phyloP scores from a whole-genome alignment of 2,797 vertebrate genomes.

The Spinus olivaceus region DNA sequence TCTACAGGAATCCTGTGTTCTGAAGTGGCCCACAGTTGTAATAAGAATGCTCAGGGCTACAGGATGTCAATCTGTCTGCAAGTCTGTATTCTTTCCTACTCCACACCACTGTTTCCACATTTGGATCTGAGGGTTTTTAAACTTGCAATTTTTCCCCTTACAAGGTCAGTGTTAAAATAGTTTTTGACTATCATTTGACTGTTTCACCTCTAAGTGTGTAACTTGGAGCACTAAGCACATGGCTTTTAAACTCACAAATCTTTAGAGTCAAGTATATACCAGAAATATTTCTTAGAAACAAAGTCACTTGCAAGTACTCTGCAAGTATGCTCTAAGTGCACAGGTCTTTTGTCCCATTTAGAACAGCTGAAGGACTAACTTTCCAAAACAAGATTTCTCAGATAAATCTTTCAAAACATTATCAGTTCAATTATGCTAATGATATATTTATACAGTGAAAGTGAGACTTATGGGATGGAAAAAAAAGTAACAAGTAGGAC shows the following conservation, averaged over 20 bases:
- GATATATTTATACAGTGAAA: background rate
- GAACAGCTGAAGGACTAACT: background rate
- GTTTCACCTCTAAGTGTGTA: background rate
- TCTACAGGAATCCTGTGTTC: background rate
- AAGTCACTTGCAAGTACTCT: background rate
- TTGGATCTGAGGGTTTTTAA: background rate
- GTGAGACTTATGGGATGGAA: background rate
- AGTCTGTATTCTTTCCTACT: background rate
- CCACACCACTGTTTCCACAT: background rate
- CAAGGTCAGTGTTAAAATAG: background rate
- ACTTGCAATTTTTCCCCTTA: background rate
- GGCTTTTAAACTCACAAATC: background rate
- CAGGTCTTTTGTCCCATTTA: background rate
- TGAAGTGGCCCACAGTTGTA: background rate
- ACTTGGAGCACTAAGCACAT: background rate
- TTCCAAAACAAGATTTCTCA: background rate
- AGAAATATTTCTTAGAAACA: conserved; percentile 1
- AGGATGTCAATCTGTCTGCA: background rate
- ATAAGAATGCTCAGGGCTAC: background rate
- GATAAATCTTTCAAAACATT: background rate
- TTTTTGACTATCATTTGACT: background rate
- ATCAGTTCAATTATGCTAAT: background rate
- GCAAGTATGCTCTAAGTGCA: background rate
- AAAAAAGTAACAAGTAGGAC: background rate
- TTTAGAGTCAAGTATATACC: background rate